phyloP scores from a whole-genome alignment of 2,888 invertebrate genomes.

The Sinohyriopsis cumingii region DNA sequence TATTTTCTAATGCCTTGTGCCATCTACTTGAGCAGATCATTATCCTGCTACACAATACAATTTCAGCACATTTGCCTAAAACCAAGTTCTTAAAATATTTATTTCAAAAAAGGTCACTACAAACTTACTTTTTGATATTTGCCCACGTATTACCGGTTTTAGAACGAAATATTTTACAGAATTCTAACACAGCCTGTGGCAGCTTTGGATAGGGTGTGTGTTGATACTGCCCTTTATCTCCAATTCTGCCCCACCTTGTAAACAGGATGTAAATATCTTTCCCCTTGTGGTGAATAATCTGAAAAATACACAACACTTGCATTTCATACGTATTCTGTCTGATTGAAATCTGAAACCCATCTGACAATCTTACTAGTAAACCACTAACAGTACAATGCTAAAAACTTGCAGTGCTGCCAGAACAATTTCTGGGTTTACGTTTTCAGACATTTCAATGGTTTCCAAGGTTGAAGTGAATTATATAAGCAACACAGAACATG shows the following conservation, averaged over 20 bases:
- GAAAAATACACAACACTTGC: conserved; percentile 9
- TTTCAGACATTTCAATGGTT: no score
- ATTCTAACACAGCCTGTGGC: conserved; percentile 74
- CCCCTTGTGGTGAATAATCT: conserved; percentile 71
- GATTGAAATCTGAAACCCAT: neutral
- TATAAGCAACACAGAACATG: no score
- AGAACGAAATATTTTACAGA: conserved; percentile 73
- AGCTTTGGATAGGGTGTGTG: conserved; percentile 73
- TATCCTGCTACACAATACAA: no score
- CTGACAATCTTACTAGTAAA: neutral
- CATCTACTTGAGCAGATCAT: no score
- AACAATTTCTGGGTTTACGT: neutral
- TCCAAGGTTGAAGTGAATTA: no score
- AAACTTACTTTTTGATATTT: conserved; percentile 63
- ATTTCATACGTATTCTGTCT: neutral
- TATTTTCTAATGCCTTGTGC: no score
- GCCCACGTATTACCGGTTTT: conserved; percentile 75
- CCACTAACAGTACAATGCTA: neutral
- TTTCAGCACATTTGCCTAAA: neutral
- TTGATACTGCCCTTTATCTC: conserved; percentile 73
- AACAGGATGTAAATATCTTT: conserved; percentile 74
- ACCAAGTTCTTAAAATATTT: neutral
- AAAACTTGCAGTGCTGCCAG: neutral
- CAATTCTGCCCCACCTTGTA: conserved; percentile 76
- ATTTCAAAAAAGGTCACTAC: conserved; percentile 27